Conservation (phyloP, 2,888 invertebrate species). For the Hydriomena furcata region DNA sequence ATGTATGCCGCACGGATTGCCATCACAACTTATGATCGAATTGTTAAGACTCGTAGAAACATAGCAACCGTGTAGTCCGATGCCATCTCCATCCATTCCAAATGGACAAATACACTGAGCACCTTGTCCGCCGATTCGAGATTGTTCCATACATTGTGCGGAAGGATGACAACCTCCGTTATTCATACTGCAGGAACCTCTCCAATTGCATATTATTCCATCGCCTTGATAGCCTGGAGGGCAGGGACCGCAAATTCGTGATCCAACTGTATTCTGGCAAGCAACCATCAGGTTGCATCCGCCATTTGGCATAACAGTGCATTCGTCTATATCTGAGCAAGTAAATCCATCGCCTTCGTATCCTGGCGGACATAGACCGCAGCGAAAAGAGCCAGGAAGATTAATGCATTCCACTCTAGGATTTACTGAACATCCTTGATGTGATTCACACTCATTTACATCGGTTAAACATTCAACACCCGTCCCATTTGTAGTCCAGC, state of each 20-base stretch:
- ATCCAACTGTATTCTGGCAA: slow-evolving; percentile 95
- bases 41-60: slow-evolving; percentile 49
- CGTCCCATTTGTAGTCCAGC: slow-evolving; percentile 91
- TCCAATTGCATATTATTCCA: slow-evolving; percentile 88
- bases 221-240: slow-evolving; percentile 95
- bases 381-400: slow-evolving; percentile 93
- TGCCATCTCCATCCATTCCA: slow-evolving; percentile 91
- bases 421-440: slow-evolving; percentile 89
- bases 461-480: slow-evolving; percentile 91
- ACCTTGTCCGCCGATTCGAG: slow-evolving; percentile 78
- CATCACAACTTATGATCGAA: slow-evolving; percentile 67
- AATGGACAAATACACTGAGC: slow-evolving; percentile 90
- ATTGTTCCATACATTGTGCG: slow-evolving; percentile 90
- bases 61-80: slow-evolving; percentile 91
- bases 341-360: slow-evolving; percentile 93
- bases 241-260: slow-evolving; percentile 93
- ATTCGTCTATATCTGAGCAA: slow-evolving; percentile 96
- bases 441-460: slow-evolving; percentile 92
- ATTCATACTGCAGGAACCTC: slow-evolving; percentile 87
- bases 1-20: slow-evolving; percentile 82
- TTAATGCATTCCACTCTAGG: slow-evolving; percentile 95
- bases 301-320: slow-evolving; percentile 91
- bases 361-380: slow-evolving; percentile 94
- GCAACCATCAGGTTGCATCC: slow-evolving; percentile 95
- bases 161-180: slow-evolving; percentile 94